Evolutionary conservation across 2,888 invertebrate species (phyloP).

Genomic region (Lithosia quadra): DNA sequence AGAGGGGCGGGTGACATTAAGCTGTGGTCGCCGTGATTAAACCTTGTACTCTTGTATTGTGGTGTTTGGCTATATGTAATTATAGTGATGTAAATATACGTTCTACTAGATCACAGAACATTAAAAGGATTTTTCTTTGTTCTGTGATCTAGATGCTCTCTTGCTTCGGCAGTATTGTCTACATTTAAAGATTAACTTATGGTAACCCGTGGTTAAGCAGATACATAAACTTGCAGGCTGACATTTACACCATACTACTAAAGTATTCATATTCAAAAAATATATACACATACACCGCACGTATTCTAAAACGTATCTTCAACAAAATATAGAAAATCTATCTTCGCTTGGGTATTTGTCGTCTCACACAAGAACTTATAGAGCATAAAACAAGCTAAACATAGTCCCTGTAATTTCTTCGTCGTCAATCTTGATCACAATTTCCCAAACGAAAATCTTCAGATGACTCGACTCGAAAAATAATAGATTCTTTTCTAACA

Average conservation of each 20-base stretch:
- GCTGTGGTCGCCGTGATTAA: background rate
- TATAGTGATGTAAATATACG: too few relatives aligned
- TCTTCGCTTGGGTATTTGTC: background rate
- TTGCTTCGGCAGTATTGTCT: background rate
- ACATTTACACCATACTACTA: too few relatives aligned
- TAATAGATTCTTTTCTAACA: conserved; percentile 5
- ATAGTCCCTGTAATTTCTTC: background rate
- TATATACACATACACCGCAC: background rate
- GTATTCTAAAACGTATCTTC: background rate
- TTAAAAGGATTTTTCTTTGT: too few relatives aligned
- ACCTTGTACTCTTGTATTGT: background rate
- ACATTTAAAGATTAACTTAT: background rate
- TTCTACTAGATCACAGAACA: too few relatives aligned
- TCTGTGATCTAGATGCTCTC: background rate
- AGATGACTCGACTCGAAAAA: background rate
- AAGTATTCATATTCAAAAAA: background rate
- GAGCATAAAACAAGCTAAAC: background rate
- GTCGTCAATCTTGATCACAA: conserved; percentile 10
- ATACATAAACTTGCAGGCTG: too few relatives aligned
- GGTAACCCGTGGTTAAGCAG: too few relatives aligned
- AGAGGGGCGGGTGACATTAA: background rate
- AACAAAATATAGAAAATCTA: too few relatives aligned
- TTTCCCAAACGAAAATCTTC: background rate
- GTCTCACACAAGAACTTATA: background rate
- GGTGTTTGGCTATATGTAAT: background rate